A percentile compares a stretch with the other conserved stretches of the same genome.
Conservation (phyloP, 2,797 vertebrate species). For the Onychomys torridus region DNA sequence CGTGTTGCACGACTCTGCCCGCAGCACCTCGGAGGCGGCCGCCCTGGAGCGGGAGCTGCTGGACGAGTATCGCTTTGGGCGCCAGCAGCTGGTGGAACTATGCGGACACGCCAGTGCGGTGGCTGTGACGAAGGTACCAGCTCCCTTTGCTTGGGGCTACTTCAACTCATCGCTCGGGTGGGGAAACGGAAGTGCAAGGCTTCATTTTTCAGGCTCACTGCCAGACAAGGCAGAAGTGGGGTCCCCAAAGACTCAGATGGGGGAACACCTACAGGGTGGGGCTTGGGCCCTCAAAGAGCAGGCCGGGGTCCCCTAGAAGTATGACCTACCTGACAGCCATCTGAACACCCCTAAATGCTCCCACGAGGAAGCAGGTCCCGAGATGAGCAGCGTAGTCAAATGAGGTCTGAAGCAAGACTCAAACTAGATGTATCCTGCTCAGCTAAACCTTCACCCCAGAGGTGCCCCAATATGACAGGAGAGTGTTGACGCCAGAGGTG, state of each 20-base stretch:
- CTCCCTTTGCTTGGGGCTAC: neutral
- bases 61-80: constrained; percentile 95
- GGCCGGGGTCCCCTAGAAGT: neutral
- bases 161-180: neutral
- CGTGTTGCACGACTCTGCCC: neutral
- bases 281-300: neutral
- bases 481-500: neutral
- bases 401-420: neutral
- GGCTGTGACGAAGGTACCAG: constrained; percentile 94
- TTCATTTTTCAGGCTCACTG: neutral
- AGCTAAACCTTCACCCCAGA: too few species aligned
- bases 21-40: constrained; percentile 92
- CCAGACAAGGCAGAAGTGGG: neutral
- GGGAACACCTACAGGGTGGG: too few species aligned
- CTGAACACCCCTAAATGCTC: neutral
- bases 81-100: constrained; percentile 96
- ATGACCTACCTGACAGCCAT: neutral
- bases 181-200: neutral
- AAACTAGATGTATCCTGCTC: neutral
- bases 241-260: neutral
- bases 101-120: constrained; percentile 95
- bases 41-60: constrained; percentile 94
- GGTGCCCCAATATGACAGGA: neutral
- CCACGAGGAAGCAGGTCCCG: neutral
- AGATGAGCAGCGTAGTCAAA: neutral